These are phyloP conservation scores for Morbakka virulenta DNA, from an alignment of 30 jellyfish, hydroid and myxozoan genomes.

Conservation along the genomic window DNA sequence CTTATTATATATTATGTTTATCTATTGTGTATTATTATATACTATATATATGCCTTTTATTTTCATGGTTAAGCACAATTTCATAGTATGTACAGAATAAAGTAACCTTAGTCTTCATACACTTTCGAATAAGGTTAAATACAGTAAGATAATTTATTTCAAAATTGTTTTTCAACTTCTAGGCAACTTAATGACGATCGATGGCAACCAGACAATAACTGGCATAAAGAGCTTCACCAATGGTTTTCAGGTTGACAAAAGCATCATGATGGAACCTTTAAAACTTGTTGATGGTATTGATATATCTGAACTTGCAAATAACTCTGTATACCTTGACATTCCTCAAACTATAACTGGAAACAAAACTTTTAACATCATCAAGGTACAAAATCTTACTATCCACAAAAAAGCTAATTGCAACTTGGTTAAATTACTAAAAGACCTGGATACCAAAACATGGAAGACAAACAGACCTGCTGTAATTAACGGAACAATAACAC, in stretches of 20 bases:
- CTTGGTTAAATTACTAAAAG: constrained; percentile 21
- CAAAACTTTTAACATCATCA: constrained; percentile 5
- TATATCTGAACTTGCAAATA: constrained; percentile 56
- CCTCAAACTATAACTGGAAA: constrained; percentile 59
- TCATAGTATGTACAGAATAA: too few species aligned
- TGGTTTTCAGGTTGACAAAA: constrained; percentile 35
- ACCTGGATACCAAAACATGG: constrained; percentile 52
- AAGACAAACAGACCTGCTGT: constrained; percentile 19
- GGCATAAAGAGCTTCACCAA: constrained; percentile 59
- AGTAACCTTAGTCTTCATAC: too few species aligned
- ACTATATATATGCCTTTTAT: too few species aligned
- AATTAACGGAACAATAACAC: constrained; percentile 38
- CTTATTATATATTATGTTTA: too few species aligned
- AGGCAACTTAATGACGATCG: constrained; percentile 68
- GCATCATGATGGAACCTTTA: constrained; percentile 17
- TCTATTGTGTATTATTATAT: too few species aligned
- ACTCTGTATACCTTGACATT: constrained; percentile 49
- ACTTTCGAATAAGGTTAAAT: too few species aligned
- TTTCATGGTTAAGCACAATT: too few species aligned
- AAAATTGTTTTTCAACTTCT: too few species aligned
- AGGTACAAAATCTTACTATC: constrained; percentile 22
- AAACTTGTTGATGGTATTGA: constrained; percentile 70
- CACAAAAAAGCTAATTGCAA: constrained; percentile 26
- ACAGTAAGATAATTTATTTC: too few species aligned
- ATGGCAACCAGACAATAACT: constrained; percentile 41